Base-by-base conservation (phyloP, 1,140 invertebrate species). In the Scaptomyza hsui region DNA sequence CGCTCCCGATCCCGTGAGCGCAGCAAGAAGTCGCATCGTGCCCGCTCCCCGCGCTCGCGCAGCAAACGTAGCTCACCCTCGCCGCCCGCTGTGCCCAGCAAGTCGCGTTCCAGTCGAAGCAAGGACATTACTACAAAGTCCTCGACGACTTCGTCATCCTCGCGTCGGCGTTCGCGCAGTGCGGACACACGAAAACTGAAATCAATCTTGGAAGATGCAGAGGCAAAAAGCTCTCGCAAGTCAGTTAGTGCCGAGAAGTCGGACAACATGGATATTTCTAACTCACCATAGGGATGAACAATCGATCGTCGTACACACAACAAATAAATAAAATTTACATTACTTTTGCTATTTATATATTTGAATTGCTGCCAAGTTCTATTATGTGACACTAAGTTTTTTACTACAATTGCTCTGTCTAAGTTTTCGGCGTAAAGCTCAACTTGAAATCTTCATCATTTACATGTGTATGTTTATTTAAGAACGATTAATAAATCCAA, bases 251-350 rank as follows among this genome's bases (percentile, higher is more conserved):
- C 92, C 4, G 92, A 93, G 74, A 93, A 93, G 71, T 93, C 93
- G 19, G 93, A 93, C 82, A 93, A 94, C 80, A 94, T 94, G 93
- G 93, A 94, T 82, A 94, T 94, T 76, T 94, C 93, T 12, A 91
- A 91, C 65, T 91, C 90, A 47, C 90, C 90, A 48, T 91, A 80
- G 73, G 62, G 42, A 35, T 49, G 32, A 12, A 52, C 5, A 12
- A 24, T 42, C 18, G 12, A 52, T 35, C 15, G 5, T 35, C 9
- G 32, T 39, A 64, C 47, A 71, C 39, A 35, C 13, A 26, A 42
- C 37, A 16, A 47, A 57, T 68, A 45, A 56, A 68, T 77, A 41
- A 69, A 67, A 47, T 19, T 55, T 15, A 59, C 49, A 26, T 41
- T 65, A 59, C 51, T 71, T 60, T 67, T 72, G 15, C 52, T 65